Percentiles rank a stretch among this genome's conserved stretches.
phyloP scores from a whole-genome alignment of 1,140 invertebrate species.

The Dreissena rostriformis region DNA sequence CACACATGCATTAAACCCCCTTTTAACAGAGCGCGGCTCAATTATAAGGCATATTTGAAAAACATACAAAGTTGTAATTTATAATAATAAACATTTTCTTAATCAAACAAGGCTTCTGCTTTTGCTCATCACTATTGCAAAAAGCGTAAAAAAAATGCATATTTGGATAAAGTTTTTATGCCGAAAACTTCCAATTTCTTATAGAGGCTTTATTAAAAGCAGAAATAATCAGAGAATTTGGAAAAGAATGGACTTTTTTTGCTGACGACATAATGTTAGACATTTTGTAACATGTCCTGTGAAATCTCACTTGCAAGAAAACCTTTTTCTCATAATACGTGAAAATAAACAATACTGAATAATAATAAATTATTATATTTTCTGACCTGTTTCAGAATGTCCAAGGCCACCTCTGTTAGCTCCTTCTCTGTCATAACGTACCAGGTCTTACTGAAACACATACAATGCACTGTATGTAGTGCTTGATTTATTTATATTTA shows the following conservation, averaged over 20 bases:
- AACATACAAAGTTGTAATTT: background rate
- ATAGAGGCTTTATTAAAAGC: too few species aligned
- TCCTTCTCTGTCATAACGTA: slow-evolving; percentile 68
- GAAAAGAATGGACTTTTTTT: background rate
- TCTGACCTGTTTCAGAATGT: slow-evolving; percentile 61
- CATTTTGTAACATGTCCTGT: too few species aligned
- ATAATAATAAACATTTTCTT: background rate
- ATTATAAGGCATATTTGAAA: background rate
- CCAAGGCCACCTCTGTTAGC: slow-evolving; percentile 57
- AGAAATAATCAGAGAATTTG: background rate
- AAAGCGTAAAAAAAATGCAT: too few species aligned
- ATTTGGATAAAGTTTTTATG: too few species aligned
- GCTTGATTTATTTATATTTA: too few species aligned
- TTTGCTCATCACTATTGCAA: too few species aligned
- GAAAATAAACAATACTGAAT: background rate
- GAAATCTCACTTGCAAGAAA: background rate
- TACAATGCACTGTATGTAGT: background rate
- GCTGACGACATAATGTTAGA: background rate
- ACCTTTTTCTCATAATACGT: background rate
- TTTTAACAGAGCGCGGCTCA: too few species aligned
- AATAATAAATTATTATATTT: background rate
- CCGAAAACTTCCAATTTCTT: too few species aligned
- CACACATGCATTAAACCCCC: too few species aligned
- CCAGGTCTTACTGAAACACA: slow-evolving; percentile 47
- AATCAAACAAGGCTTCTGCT: too few species aligned